Percentiles rank a stretch among this genome's conserved stretches.
These are phyloP conservation scores for Orchesella flavescens DNA, from an alignment of 2,888 invertebrate genomes.

Conservation along the genomic window DNA sequence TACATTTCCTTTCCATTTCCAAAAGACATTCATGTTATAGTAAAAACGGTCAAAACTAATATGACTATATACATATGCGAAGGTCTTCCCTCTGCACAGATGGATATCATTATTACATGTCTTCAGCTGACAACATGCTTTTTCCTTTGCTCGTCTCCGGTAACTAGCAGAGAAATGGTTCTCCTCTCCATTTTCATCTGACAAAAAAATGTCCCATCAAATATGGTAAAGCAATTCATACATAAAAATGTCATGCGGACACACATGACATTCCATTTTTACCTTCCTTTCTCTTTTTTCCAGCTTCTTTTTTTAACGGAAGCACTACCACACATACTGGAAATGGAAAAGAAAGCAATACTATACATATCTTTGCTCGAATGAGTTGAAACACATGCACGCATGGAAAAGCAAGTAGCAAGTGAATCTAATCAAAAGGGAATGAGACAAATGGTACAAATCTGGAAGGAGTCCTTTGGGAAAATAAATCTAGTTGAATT, in stretches of 20 bases:
- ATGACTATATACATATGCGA: too few species aligned
- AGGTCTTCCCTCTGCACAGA: too few species aligned
- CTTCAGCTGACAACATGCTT: too few species aligned
- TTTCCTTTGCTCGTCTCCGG: background rate
- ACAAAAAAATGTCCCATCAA: background rate
- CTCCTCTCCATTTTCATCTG: too few species aligned
- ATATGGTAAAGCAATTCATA: conserved; percentile 2
- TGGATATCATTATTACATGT: too few species aligned
- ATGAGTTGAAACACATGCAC: background rate
- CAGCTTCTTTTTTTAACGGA: background rate
- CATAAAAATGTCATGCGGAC: background rate
- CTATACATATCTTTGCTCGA: background rate
- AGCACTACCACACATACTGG: background rate
- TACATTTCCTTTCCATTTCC: too few species aligned
- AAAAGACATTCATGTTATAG: too few species aligned
- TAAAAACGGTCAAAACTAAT: too few species aligned
- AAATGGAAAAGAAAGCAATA: background rate
- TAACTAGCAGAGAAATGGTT: background rate
- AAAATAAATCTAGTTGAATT: conserved; percentile 34
- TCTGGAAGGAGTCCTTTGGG: conserved; percentile 21
- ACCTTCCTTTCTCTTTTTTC: background rate
- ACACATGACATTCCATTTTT: background rate
- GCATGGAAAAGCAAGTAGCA: conserved; percentile 13
- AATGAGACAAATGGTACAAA: conserved; percentile 36
- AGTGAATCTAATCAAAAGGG: conserved; percentile 36